phyloP scores from a whole-genome alignment of 1,140 invertebrate species.

The Solenopsis invicta region DNA sequence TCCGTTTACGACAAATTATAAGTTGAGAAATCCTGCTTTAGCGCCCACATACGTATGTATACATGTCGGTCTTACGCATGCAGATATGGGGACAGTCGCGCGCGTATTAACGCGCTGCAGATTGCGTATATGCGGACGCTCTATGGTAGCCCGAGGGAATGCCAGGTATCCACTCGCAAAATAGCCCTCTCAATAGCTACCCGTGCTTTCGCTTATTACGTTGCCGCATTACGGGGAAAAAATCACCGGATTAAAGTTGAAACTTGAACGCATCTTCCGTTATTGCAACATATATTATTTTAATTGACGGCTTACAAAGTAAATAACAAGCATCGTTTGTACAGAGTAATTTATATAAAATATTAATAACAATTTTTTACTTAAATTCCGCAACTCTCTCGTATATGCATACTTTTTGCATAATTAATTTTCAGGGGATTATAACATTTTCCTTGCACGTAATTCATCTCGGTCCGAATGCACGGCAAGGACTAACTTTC shows the following conservation, averaged over 20 bases:
- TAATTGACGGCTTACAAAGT: background rate
- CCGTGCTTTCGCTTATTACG: background rate
- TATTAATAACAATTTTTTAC: constrained; percentile 4
- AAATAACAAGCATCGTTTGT: background rate
- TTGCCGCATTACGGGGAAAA: constrained; percentile 50
- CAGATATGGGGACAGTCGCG: constrained; percentile 1
- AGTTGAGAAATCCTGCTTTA: constrained; percentile 56
- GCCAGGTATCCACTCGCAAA: constrained; percentile 71
- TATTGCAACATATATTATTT: constrained; percentile 16
- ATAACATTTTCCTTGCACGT: background rate
- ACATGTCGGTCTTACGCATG: background rate
- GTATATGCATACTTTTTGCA: background rate
- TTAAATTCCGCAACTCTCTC: background rate
- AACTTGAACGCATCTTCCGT: background rate
- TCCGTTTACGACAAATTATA: constrained; percentile 16
- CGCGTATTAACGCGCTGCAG: constrained; percentile 53
- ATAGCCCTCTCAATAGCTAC: constrained; percentile 61
- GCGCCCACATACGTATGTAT: background rate
- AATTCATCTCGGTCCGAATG: background rate
- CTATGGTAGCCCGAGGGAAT: constrained; percentile 72
- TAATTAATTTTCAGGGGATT: background rate
- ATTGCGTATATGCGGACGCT: constrained; percentile 60
- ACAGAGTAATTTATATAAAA: background rate
- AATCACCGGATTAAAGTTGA: constrained; percentile 46
- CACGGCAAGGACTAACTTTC: background rate